Conservation (phyloP, 2,113 vertebrate species). For the Antechinus stuartii region DNA sequence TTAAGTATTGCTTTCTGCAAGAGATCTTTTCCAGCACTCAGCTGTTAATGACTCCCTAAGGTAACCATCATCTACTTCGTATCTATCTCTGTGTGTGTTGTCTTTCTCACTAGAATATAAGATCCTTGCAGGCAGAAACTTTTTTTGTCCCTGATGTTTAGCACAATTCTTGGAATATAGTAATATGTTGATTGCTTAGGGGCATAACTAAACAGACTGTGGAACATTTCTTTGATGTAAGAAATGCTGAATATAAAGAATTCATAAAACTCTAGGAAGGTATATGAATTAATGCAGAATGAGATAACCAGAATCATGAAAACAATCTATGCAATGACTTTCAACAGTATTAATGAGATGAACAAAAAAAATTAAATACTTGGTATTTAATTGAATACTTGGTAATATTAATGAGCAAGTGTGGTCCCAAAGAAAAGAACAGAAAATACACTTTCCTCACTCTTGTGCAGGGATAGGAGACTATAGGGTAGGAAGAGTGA, state of each 20-base stretch:
- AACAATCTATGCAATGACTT: not conserved
- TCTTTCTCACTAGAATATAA: not conserved
- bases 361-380: not conserved
- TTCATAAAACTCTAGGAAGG: not conserved
- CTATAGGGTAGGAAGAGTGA: not conserved
- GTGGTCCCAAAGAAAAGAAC: not conserved
- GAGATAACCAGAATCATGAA: not conserved
- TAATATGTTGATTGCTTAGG: not conserved
- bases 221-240: not conserved
- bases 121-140: not conserved
- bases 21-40: not conserved
- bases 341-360: not conserved
- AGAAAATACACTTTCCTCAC: not conserved
- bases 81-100: not conserved
- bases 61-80: not conserved
- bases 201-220: not conserved
- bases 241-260: not conserved
- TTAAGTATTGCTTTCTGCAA: not conserved
- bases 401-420: not conserved
- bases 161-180: not conserved
- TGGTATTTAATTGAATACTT: not conserved
- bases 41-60: not conserved
- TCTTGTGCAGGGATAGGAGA: not conserved
- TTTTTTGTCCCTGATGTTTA: not conserved
- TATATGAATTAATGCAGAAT: not conserved